Conservation (phyloP, 2,888 invertebrate genomes). For the Eilema caniola region DNA sequence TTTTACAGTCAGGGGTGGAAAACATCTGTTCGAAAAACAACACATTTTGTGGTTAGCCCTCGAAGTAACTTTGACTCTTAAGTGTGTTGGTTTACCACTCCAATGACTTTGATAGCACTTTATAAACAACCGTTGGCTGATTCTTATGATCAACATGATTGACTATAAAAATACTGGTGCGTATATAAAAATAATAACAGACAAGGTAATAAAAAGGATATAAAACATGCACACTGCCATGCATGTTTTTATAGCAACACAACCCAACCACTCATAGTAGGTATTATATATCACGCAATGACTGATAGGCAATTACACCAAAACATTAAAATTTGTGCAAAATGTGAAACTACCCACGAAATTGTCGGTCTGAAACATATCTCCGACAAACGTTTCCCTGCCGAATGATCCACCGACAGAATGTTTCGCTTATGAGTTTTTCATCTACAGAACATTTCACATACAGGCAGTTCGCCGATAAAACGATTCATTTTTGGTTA, state of each 20-base stretch:
- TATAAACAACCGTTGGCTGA: constrained; percentile 33
- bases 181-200: constrained; percentile 21
- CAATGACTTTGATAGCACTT: constrained; percentile 29
- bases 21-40: constrained; percentile 28
- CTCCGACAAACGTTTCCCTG: too few species aligned
- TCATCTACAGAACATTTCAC: too few species aligned
- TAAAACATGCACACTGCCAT: constrained; percentile 16
- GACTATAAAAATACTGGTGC: constrained; percentile 31
- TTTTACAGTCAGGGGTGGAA: constrained; percentile 8
- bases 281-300: constrained; percentile 10
- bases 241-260: constrained; percentile 15
- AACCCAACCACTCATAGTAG: too few species aligned
- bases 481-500: too few species aligned
- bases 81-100: constrained; percentile 46
- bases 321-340: constrained; percentile 9
- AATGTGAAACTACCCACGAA: background rate
- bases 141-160: constrained; percentile 32
- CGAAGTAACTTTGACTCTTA: constrained; percentile 42
- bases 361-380: too few species aligned
- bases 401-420: too few species aligned
- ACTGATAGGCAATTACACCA: constrained; percentile 9
- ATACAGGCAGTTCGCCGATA: too few species aligned
- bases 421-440: too few species aligned
- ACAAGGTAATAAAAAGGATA: constrained; percentile 14
- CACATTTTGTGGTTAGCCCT: constrained; percentile 27